Evolutionary conservation across 2,797 vertebrate genomes (phyloP), one percentile per base, ranked within the genome.

Genomic region (Sebastes reedi): DNA sequence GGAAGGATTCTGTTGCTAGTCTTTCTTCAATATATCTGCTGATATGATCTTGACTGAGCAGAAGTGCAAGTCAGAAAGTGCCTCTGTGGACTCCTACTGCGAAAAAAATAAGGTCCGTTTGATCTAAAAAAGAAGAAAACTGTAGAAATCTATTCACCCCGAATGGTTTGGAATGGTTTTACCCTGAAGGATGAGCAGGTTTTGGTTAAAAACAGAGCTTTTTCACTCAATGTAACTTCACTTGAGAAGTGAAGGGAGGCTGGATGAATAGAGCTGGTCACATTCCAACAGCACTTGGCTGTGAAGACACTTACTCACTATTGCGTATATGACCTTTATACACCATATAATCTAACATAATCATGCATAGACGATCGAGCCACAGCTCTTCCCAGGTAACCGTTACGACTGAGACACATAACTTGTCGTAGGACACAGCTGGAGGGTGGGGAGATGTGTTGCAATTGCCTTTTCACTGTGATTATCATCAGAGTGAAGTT

Each of bases 401-500:
- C 0, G 13, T 42, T 80, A 68, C 25, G 32, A 13, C 5, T 18
- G 13, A 80, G 67, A 82, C 55, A 55, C 58, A 65, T 71, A 73
- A 79, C 52, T 75, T 78, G 61, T 87, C 72, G 76, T 77, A 74
- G 64, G 80, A 87, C 75, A 82, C 80, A 81, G 82, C 81, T 81
- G 85, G 73, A 77, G 67, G 80, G 67, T 75, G 72, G 66, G 59
- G 58, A 67, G 72, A 78, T 20, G 59, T 12, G 24, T 54, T 42
- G 70, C 69, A 76, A 80, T 78, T 79, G 69, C 36, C 66, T 69
- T 90, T 79, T 90, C 70, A 68, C 83, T 84, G 67, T 82, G 80
- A 90, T 88, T 84, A 84, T 86, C 81, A 86, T 84, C 83, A 88
- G 76, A 80, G 46, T 29, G 81, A 84, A 86, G 86, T 88, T 70